These are phyloP conservation scores for Nymphalis io DNA, from an alignment of 1,140 invertebrate species.

Conservation along the genomic window DNA sequence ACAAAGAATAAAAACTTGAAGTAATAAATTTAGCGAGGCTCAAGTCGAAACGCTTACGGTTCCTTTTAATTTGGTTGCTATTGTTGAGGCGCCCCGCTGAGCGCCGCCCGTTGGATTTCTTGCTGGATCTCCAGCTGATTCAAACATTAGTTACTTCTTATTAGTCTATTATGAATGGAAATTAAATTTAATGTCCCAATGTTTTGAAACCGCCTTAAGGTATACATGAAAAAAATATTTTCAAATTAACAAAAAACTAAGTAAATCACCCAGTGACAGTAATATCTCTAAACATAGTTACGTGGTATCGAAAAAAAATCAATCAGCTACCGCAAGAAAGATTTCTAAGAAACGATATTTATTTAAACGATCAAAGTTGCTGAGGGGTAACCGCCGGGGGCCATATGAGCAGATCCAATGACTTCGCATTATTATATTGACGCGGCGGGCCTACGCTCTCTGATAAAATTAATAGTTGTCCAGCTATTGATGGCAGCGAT, in stretches of 20 bases:
- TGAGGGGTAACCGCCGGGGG: slow-evolving; percentile 45
- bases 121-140: slow-evolving; percentile 74
- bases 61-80: slow-evolving; percentile 79
- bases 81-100: slow-evolving; percentile 74
- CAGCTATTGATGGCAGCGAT: slow-evolving; percentile 62
- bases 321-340: slow-evolving; percentile 42
- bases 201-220: slow-evolving; percentile 7
- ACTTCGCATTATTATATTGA: slow-evolving; percentile 61
- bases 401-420: slow-evolving; percentile 56
- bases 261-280: neutral
- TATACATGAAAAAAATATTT: slow-evolving; percentile 14
- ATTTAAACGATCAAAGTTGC: slow-evolving; percentile 66
- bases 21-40: slow-evolving; percentile 79
- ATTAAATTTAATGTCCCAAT: slow-evolving; percentile 55
- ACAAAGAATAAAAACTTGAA: slow-evolving; percentile 72
- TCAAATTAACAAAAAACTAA: slow-evolving; percentile 2
- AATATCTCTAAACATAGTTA: neutral
- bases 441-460: slow-evolving; percentile 44
- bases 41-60: slow-evolving; percentile 77
- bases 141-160: slow-evolving; percentile 74
- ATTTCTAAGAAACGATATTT: slow-evolving; percentile 63
- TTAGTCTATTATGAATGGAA: slow-evolving; percentile 71
- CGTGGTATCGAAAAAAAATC: slow-evolving; percentile 5
- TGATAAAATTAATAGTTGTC: slow-evolving; percentile 68
- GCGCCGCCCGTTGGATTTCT: slow-evolving; percentile 69